A percentile compares a stretch with the other conserved stretches of the same genome.
Evolutionary conservation across 2,113 vertebrate genomes (phyloP).

Genomic region (Elachura formosa): DNA sequence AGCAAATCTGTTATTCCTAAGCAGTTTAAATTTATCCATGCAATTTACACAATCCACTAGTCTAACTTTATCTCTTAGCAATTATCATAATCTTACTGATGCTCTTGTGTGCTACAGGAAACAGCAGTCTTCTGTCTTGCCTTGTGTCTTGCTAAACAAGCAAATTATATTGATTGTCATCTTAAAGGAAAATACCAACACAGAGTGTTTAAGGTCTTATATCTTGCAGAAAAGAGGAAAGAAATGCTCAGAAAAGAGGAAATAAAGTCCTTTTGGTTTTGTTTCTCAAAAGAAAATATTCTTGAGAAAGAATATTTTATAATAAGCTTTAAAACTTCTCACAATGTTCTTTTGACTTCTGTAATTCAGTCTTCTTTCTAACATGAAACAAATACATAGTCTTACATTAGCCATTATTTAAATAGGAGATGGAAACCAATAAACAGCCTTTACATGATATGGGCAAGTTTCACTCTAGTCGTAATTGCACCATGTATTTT

Average conservation of each 20-base stretch:
- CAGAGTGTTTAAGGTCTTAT: not conserved
- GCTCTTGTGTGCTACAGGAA: not conserved
- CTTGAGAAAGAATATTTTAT: not conserved
- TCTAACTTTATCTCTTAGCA: not conserved
- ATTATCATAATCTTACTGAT: not conserved
- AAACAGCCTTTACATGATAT: not conserved
- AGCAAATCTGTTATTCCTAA: not conserved
- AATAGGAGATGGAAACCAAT: not conserved
- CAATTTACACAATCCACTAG: not conserved
- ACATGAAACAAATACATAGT: not conserved
- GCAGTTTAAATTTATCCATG: not conserved
- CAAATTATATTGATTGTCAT: not conserved
- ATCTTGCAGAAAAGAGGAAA: not conserved
- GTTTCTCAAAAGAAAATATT: too few species aligned
- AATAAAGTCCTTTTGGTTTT: not conserved
- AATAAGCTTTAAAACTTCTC: not conserved
- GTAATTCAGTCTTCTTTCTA: not conserved
- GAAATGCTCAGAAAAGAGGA: not conserved
- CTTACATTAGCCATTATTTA: not conserved
- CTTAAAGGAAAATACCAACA: not conserved
- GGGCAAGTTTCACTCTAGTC: not conserved
- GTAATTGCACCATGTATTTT: not conserved
- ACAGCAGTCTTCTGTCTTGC: not conserved
- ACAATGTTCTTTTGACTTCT: not conserved
- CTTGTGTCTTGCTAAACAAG: constrained; percentile 2